Base-by-base conservation (phyloP, 2,797 vertebrate species). In the Pelobates cultripes region DNA sequence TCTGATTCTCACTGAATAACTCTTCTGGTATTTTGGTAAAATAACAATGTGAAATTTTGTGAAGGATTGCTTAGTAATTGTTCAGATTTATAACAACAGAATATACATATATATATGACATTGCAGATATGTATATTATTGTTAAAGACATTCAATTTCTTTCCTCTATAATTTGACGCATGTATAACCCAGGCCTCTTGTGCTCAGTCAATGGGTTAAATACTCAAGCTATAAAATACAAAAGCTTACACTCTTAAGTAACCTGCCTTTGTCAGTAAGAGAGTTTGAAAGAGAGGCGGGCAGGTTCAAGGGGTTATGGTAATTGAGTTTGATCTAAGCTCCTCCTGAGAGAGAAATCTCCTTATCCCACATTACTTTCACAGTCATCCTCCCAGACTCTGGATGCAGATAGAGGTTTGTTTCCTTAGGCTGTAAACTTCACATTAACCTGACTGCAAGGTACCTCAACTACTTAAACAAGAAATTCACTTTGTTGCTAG, bases 321-420 rank as follows among this genome's bases (percentile, higher is more conserved):
- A 91, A 91, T 93, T 90, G 90, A 91, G 89, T 92, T 91, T 92
- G 90, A 93, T 86, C 87, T 93, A 93, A 94, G 87, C 88, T 90
- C 86, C 90, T 91, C 87, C 83, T 75, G 77, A 88, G 87, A 75
- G 86, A 86, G 87, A 88, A 88, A 92, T 87, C 90, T 79, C 87
- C 89, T 91, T 89, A 82, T 70, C 57, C 0, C 86, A 85, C 87
- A 82, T 88, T 90, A 87, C 86, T 88, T 87, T 85, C 85, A 88
- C 86, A 84, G 86, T 89, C 85, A 71, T 47, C 43, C 47, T 75
- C 61, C 42, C 47, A 43, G 67, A 42, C 10, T 3, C 47, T 10
- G 10, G 10, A 51, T 6, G 47, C 77, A 76, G 42, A 80, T 72
- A 43, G 67, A 60, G 43, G 68, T 60, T 80, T 75, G 53, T 10